Evolutionary conservation across 2,113 vertebrate species (phyloP).

Genomic region (Proterorhinus semilunaris): DNA sequence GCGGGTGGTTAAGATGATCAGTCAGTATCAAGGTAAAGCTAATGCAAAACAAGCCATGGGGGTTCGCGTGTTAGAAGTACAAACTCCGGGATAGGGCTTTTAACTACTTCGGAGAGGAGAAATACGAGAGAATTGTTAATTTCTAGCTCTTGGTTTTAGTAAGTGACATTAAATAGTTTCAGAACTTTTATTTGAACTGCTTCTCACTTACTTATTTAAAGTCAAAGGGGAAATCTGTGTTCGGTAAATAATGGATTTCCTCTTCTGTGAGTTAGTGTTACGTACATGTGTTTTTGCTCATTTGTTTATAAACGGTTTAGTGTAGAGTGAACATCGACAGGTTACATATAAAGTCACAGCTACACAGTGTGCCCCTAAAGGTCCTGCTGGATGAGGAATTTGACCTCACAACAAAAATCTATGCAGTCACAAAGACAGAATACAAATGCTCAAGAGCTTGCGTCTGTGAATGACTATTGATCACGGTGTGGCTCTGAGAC

Average conservation of each 20-base stretch:
- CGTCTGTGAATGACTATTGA: not conserved
- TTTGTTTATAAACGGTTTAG: no score
- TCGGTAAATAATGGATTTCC: no score
- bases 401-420: not conserved
- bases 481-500: not conserved
- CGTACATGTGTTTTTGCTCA: no score
- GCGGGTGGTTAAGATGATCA: constrained; percentile 43
- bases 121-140: not conserved
- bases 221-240: no score
- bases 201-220: not conserved
- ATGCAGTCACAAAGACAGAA: not conserved
- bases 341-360: no score
- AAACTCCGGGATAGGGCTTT: constrained; percentile 41
- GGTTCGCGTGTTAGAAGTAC: constrained; percentile 48
- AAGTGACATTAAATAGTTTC: not conserved
- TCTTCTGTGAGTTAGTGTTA: no score
- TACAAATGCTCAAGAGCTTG: not conserved
- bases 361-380: no score
- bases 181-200: not conserved
- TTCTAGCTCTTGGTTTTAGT: not conserved
- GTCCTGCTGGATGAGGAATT: not conserved
- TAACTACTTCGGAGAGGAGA: not conserved
- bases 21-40: constrained; percentile 25
- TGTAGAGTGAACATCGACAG: no score
- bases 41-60: constrained; percentile 45